Evolutionary conservation across 1,140 invertebrate species (phyloP).

Genomic region (Drosophila obscura): DNA sequence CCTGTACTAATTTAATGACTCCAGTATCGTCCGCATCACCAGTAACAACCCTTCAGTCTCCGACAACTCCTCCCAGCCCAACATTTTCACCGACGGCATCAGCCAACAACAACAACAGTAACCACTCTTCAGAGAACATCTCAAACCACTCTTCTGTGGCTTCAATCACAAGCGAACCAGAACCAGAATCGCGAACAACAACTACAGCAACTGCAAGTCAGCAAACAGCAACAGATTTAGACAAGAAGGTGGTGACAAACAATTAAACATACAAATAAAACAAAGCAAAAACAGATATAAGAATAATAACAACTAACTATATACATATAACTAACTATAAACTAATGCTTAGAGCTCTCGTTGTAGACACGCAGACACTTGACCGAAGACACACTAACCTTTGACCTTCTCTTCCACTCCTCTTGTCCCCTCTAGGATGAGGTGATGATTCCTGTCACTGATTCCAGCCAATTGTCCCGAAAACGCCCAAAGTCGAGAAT

Average conservation of each 20-base stretch:
- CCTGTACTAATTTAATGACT: no score
- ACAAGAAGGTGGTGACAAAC: constrained; percentile 43
- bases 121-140: neutral
- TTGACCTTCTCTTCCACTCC: constrained; percentile 21
- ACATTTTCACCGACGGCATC: no score
- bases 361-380: neutral
- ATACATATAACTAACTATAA: no score
- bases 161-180: neutral
- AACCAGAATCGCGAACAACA: constrained; percentile 10
- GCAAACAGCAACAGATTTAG: constrained; percentile 17
- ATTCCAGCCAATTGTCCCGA: no score
- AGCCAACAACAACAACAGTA: constrained; percentile 4
- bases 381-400: constrained; percentile 32
- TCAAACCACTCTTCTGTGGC: no score
- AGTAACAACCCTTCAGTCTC: no score
- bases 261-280: neutral
- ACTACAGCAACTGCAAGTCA: neutral
- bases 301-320: no score
- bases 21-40: no score
- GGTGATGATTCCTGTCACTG: no score
- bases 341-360: constrained; percentile 28
- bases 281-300: no score
- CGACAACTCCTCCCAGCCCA: no score
- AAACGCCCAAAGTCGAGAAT: no score
- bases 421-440: constrained; percentile 9